Base-by-base conservation (phyloP, 2,797 vertebrate genomes). In the Loriculus beryllinus region DNA sequence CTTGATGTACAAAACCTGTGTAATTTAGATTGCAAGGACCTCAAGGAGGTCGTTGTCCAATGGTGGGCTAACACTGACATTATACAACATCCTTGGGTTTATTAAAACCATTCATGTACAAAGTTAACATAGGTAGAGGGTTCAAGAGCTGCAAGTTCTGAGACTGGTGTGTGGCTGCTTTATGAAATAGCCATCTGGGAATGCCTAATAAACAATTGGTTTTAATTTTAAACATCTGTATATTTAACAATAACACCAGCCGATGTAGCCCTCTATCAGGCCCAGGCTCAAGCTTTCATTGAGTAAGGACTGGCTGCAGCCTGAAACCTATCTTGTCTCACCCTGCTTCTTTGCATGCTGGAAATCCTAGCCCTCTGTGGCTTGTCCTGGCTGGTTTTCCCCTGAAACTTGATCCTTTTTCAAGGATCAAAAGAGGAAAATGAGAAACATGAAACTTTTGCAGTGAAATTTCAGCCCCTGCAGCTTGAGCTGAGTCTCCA, bases 331-430 rank as follows among this genome's bases (percentile, higher is more conserved):
- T 84, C 93, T 90, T 28, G 25, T 79, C 83, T 90, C 3, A 1
- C 67, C 43, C 71, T 23, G 67, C 86, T 86, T 57, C 70, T 90
- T 64, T 65, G 26, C 42, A 20, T 37, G 49, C 51, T 7, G 5
- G 92, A 82, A 96, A 96, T 74, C 86, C 88, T 48, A 92, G 26
- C 51, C 64, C 64, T 92, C 86, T 70, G 86, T 23, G 18, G 54
- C 84, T 82, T 67, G 31, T 88, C 83, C 81, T 59, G 90, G 88
- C 74, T 59, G 86, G 81, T 90, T 86, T 79, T 72, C 54, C 82
- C 59, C 83, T 92, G 96, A 90, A 95, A 96, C 63, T 54, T 33
- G 67, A 96, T 92, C 88, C 13, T 82, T 88, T 74, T 79, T 84
- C 67, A 62, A 57, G 0, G 90, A 92, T 88, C 90, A 88, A 92